Conservation (phyloP, 2,113 vertebrate genomes). For the Odocoileus virginianus region DNA sequence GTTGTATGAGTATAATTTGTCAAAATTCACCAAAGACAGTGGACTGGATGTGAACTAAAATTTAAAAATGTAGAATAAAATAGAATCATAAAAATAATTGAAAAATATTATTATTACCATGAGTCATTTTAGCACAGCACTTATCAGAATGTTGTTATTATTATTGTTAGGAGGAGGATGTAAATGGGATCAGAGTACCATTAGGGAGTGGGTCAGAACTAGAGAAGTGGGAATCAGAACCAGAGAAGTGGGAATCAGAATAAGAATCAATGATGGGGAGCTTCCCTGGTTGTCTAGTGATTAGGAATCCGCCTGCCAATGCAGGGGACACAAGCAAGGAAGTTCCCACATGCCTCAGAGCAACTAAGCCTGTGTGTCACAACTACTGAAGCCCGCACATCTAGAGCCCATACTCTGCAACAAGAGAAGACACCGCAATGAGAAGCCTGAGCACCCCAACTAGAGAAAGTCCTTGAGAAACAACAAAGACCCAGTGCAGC, state of each 20-base stretch:
- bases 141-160: background rate
- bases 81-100: background rate
- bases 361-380: background rate
- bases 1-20: background rate
- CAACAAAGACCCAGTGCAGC: background rate
- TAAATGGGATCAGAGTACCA: background rate
- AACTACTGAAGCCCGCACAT: background rate
- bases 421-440: rapidly evolving
- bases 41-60: background rate
- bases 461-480: background rate
- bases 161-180: background rate
- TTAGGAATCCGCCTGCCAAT: background rate
- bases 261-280: background rate
- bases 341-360: background rate
- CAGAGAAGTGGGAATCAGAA: background rate
- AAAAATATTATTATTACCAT: background rate
- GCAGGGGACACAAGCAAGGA: background rate
- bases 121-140: background rate
- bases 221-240: background rate
- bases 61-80: background rate
- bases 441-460: background rate
- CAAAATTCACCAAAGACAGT: background rate
- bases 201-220: background rate
- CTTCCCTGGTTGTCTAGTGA: background rate
- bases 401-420: background rate